Evolutionary conservation across 2,888 invertebrate species (phyloP), one percentile per base, ranked within the genome.

Genomic region (Sinotaia quadrata): DNA sequence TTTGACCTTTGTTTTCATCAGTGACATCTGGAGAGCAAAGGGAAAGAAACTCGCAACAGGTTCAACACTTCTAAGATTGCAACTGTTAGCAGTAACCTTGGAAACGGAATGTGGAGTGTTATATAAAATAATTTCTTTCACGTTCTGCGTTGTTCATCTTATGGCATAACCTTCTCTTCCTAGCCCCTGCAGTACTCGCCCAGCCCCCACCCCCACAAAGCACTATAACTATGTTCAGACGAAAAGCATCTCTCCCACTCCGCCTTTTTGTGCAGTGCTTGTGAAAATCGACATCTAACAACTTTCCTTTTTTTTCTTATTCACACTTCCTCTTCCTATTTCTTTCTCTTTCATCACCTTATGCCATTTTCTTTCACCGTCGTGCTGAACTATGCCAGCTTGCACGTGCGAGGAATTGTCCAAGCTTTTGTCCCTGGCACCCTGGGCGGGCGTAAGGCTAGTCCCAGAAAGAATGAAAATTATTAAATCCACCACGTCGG

Each of bases 401-500:
- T 33, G 34, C 62, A 58, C 54, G 49, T 68, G 63, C 41, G 12
- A n/a, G 34, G 10, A 8, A 34, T 60, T 65, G 59, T 31, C 59
- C 54, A 15, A 27, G 54, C 69, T 59, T 59, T 66, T 65, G 59
- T 66, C 65, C 56, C 18, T n/a, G 5, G 33, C 49, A 18, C 10
- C 24, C 29, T 12, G 34, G 57, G 27, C 61, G 51, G 65, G 27
- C 31, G n/a, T 44, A 24, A 24, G 37, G 33, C 31, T 59, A 58
- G 29, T n/a, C 10, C 24, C n/a, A 56, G 31, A 37, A 41, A 52
- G 69, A 27, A 24, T 69, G 66, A 54, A 47, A 66, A 54, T 44
- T 33, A 66, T 66, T 61, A 66, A 27, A 60, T n/a, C 47, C 60
- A 54, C 47, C 33, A 70, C 60, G 34, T 61, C 56, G 34, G 36